Conservation (phyloP, 2,888 invertebrate genomes). For the Lycaena phlaeas region DNA sequence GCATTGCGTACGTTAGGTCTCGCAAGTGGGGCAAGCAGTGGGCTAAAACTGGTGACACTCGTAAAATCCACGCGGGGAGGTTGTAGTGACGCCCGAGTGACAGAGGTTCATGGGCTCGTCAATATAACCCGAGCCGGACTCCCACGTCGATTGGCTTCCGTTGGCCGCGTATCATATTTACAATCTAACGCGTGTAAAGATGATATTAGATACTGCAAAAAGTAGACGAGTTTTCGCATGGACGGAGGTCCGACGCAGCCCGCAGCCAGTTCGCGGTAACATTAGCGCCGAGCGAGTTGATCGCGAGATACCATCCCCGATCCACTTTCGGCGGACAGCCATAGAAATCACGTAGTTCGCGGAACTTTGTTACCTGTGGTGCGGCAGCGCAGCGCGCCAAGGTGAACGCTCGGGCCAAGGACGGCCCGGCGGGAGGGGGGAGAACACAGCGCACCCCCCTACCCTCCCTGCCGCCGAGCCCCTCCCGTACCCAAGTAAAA, state of each 20-base stretch:
- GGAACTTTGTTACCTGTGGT: constrained; percentile 72
- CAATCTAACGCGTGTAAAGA: constrained; percentile 24
- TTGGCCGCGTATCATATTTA: constrained; percentile 23
- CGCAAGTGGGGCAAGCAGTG: constrained; percentile 13
- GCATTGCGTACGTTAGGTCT: not conserved
- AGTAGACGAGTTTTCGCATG: constrained; percentile 25
- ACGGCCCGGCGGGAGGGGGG: constrained; percentile 61
- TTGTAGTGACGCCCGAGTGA: constrained; percentile 13
- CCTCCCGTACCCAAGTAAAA: constrained; percentile 50
- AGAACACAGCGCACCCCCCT: constrained; percentile 37
- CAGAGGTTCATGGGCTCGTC: not conserved
- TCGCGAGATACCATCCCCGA: constrained; percentile 37
- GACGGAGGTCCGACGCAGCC: constrained; percentile 25
- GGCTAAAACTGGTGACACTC: constrained; percentile 24
- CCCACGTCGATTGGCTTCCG: constrained; percentile 40
- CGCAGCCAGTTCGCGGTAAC: constrained; percentile 48
- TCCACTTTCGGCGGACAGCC: constrained; percentile 61
- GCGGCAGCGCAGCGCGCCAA: constrained; percentile 65
- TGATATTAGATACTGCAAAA: constrained; percentile 30
- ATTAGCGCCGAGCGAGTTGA: constrained; percentile 43
- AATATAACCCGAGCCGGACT: constrained; percentile 30
- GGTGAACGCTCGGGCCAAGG: constrained; percentile 73
- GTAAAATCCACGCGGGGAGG: constrained; percentile 44
- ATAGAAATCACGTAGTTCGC: constrained; percentile 71
- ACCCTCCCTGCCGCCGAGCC: constrained; percentile 23